Evolutionary conservation across 2,113 vertebrate genomes (phyloP).

Genomic region (Cololabis saira): DNA sequence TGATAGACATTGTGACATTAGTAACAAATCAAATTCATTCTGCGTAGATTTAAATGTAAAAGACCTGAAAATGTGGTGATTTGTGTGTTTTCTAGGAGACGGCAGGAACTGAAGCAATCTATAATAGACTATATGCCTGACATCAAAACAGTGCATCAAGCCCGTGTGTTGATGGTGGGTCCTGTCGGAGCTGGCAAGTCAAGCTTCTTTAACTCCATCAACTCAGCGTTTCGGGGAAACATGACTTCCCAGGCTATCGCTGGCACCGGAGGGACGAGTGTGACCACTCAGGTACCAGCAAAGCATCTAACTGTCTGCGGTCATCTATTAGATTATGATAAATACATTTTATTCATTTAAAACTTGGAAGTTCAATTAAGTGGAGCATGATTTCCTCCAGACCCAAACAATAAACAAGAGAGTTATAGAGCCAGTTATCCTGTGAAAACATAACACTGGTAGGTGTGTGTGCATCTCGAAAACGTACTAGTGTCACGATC

Average conservation of each 20-base stretch:
- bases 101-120: slow-evolving; percentile 61
- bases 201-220: slow-evolving; percentile 85
- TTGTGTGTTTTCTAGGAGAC: slow-evolving; percentile 22
- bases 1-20: neutral
- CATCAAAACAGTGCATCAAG: slow-evolving; percentile 51
- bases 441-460: no score
- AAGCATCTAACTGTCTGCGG: neutral
- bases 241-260: slow-evolving; percentile 71
- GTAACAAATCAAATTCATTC: no score
- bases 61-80: no score
- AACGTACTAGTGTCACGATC: no score
- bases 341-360: neutral
- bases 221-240: slow-evolving; percentile 78
- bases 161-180: slow-evolving; percentile 80
- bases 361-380: neutral
- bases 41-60: no score
- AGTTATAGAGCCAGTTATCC: no score
- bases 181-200: slow-evolving; percentile 80
- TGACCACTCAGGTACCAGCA: slow-evolving; percentile 66
- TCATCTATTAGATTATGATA: neutral
- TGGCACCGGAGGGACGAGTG: slow-evolving; percentile 75
- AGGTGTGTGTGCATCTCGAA: no score
- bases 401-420: no score
- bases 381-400: neutral
- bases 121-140: slow-evolving; percentile 70